These are phyloP conservation scores for Geodia barretti DNA, from an alignment of 37 sponge, comb jelly and placozoan genomes.

Conservation along the genomic window DNA sequence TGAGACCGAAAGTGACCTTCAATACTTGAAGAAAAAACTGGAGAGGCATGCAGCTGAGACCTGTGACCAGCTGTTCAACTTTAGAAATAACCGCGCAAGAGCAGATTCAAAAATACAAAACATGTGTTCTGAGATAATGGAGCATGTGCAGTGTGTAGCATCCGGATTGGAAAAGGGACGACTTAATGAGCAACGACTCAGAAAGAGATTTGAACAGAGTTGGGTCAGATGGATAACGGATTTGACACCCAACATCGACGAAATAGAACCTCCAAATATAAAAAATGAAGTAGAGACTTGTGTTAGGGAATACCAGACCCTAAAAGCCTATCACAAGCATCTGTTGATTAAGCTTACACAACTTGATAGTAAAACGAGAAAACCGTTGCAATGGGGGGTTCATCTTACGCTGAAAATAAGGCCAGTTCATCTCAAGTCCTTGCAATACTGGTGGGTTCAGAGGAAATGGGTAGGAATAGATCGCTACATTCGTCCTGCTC, in stretches of 20 bases:
- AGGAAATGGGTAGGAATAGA: neutral
- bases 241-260: neutral
- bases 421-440: neutral
- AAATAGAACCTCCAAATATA: neutral
- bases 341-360: neutral
- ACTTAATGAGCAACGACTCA: neutral
- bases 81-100: neutral
- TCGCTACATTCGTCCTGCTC: neutral
- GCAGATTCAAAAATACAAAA: neutral
- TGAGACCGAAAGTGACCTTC: neutral
- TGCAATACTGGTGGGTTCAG: neutral
- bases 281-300: neutral
- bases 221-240: neutral
- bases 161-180: neutral
- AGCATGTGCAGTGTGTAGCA: neutral
- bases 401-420: neutral
- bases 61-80: neutral
- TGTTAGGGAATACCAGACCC: neutral
- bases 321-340: neutral
- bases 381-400: neutral
- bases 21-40: neutral
- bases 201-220: neutral
- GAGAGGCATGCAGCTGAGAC: neutral
- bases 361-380: neutral
- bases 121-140: neutral